Evolutionary conservation across 2,113 vertebrate species (phyloP).

Genomic region (Apteryx owenii): DNA sequence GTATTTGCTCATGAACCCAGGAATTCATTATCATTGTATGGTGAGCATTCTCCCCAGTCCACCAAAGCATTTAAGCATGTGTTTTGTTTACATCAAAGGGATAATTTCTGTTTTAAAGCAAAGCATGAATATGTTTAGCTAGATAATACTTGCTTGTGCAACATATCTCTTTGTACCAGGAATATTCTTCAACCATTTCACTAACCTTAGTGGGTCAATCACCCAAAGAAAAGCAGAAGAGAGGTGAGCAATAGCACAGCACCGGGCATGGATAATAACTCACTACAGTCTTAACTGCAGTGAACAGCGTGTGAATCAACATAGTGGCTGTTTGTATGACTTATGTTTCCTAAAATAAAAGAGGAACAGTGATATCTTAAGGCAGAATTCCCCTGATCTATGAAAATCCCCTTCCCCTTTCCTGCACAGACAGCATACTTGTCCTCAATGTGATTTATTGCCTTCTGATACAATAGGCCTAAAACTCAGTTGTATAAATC

Average conservation of each 20-base stretch:
- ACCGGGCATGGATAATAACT: neutral
- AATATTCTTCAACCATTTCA: neutral
- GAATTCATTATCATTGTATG: neutral
- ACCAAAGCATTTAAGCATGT: neutral
- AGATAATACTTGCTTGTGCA: neutral
- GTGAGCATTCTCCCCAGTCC: neutral
- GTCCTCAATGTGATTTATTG: neutral
- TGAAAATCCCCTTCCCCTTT: neutral
- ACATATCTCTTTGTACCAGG: neutral
- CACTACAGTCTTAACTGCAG: neutral
- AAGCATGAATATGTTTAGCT: neutral
- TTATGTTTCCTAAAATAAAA: neutral
- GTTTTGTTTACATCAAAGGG: neutral
- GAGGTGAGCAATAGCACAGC: neutral
- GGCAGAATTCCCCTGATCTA: neutral
- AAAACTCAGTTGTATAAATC: neutral
- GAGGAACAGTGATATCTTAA: neutral
- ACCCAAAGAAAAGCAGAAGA: neutral
- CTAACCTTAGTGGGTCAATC: neutral
- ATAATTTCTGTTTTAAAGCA: neutral
- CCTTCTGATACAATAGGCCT: neutral
- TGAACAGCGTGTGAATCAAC: neutral
- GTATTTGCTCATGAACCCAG: neutral
- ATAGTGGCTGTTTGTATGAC: neutral
- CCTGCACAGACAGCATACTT: neutral